Evolutionary conservation across 2,888 invertebrate species (phyloP).

Genomic region (Sminthurides aquaticus): DNA sequence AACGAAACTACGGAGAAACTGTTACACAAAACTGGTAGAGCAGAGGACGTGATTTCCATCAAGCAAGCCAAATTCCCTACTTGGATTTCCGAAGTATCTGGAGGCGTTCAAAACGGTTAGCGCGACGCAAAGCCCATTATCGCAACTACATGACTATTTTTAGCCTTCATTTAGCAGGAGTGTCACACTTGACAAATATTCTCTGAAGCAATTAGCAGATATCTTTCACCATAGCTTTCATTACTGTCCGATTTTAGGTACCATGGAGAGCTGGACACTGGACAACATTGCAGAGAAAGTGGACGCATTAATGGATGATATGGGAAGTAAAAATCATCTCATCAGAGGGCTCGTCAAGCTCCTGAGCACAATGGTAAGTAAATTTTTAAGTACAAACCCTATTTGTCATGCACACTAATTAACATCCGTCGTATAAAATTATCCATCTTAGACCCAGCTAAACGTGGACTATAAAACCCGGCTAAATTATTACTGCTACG

Average conservation of each 20-base stretch:
- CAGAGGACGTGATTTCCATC: neutral
- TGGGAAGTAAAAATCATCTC: slow-evolving; percentile 13
- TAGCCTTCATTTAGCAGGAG: no score
- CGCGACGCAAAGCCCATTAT: no score
- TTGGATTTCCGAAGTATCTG: slow-evolving; percentile 4
- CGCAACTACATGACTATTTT: no score
- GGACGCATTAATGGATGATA: slow-evolving; percentile 3
- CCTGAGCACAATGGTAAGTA: slow-evolving; percentile 10
- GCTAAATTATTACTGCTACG: slow-evolving; percentile 23
- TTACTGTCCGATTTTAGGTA: slow-evolving; percentile 3
- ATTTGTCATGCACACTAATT: no score
- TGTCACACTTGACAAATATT: no score
- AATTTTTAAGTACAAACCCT: neutral
- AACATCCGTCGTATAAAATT: no score
- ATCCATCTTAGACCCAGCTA: slow-evolving; percentile 16
- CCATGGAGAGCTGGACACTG: slow-evolving; percentile 5
- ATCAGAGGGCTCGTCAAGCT: slow-evolving; percentile 20
- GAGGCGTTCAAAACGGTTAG: neutral
- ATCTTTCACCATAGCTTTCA: no score
- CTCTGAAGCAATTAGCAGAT: no score
- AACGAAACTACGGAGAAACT: slow-evolving; percentile 13
- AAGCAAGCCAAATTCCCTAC: neutral
- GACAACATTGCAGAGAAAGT: slow-evolving; percentile 9
- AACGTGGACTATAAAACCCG: slow-evolving; percentile 11
- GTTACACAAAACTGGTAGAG: neutral